phyloP scores from a whole-genome alignment of 1,140 invertebrate species.

The Drosophila guanche region DNA sequence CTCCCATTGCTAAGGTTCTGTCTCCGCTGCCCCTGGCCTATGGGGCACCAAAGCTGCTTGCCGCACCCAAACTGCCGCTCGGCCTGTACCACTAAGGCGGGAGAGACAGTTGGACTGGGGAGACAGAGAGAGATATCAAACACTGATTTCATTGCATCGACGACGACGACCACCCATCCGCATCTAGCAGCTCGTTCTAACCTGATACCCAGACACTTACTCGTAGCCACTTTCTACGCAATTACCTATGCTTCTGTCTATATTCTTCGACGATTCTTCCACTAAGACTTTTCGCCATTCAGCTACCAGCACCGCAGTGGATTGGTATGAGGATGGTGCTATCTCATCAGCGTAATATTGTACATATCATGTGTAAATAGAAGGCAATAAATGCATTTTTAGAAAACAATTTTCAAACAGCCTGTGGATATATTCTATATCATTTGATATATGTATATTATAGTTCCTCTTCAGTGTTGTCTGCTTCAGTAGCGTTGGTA shows the following conservation, averaged over 20 bases:
- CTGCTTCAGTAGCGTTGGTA: slow-evolving; percentile 26
- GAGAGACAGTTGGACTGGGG: neutral
- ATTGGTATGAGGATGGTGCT: slow-evolving; percentile 24
- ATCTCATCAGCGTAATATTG: slow-evolving; percentile 60
- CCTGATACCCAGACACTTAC: slow-evolving; percentile 14
- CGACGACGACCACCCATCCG: slow-evolving; percentile 62
- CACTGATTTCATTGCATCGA: slow-evolving; percentile 77
- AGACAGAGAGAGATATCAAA: slow-evolving; percentile 62
- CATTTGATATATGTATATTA: neutral
- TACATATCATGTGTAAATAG: slow-evolving; percentile 60
- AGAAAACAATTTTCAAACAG: slow-evolving; percentile 55
- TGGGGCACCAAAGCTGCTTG: slow-evolving; percentile 62
- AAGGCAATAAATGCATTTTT: slow-evolving; percentile 78
- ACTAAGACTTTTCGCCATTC: slow-evolving; percentile 41
- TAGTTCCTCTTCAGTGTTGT: slow-evolving; percentile 3
- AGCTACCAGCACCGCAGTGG: slow-evolving; percentile 22
- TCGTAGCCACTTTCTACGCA: slow-evolving; percentile 16
- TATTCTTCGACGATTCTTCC: slow-evolving; percentile 29
- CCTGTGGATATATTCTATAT: slow-evolving; percentile 38
- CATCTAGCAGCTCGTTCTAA: slow-evolving; percentile 38
- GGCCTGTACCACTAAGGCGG: slow-evolving; percentile 58
- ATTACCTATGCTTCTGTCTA: slow-evolving; percentile 10
- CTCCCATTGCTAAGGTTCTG: slow-evolving; percentile 55
- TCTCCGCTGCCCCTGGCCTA: slow-evolving; percentile 57
- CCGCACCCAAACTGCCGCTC: slow-evolving; percentile 57